These are phyloP conservation scores for Macaca nemestrina DNA, from an alignment of 2,113 vertebrate genomes.

Conservation along the genomic window DNA sequence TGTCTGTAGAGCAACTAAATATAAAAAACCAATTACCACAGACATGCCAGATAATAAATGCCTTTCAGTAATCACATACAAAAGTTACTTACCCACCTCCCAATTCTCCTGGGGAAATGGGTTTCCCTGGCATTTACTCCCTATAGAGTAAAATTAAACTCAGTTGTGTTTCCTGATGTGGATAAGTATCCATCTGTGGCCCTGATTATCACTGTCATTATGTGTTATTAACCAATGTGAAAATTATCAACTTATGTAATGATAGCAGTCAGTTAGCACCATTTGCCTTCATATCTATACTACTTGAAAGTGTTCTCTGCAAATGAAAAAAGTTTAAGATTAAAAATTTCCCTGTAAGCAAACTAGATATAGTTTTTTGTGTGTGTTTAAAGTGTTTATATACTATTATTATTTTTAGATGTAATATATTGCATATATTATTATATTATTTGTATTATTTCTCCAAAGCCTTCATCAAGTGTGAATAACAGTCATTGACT, in stretches of 20 bases:
- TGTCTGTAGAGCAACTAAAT: neutral
- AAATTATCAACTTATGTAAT: conserved; percentile 65
- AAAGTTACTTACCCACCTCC: neutral
- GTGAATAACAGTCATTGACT: conserved; percentile 43
- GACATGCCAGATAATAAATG: neutral
- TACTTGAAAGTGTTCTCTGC: conserved; percentile 3
- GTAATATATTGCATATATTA: neutral
- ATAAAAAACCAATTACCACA: neutral
- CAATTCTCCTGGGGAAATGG: neutral
- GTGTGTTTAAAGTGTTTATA: neutral
- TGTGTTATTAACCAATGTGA: conserved; percentile 71
- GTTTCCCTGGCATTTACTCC: neutral
- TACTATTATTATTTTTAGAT: conserved; percentile 11
- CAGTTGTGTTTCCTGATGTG: conserved; percentile 38
- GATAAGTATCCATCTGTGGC: conserved; percentile 54
- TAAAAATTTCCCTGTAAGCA: neutral
- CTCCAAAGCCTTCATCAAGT: conserved; percentile 18
- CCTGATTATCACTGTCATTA: conserved; percentile 50
- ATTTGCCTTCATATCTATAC: neutral
- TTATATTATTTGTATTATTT: conserved; percentile 46
- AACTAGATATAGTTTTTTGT: neutral
- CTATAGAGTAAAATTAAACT: conserved; percentile 43
- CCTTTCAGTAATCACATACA: neutral
- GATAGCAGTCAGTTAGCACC: conserved; percentile 39
- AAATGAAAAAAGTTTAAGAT: conserved; percentile 31